Evolutionary conservation across 2,888 invertebrate species (phyloP).

Genomic region (Eilema griseolum): DNA sequence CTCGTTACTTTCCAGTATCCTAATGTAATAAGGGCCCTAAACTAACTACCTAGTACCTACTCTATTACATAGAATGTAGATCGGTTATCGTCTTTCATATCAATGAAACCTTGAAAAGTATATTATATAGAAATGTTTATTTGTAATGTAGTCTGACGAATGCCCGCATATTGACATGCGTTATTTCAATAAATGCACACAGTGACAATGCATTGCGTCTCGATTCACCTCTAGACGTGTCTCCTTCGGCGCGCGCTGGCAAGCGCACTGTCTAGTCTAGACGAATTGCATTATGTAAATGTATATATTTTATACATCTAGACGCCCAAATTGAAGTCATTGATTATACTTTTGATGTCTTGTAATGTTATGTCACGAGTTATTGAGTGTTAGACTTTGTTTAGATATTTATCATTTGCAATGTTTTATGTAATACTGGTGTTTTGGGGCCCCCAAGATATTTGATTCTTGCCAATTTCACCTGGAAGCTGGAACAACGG

Average conservation of each 20-base stretch:
- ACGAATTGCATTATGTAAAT: constrained; percentile 86
- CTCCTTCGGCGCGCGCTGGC: constrained; percentile 64
- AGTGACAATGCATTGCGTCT: constrained; percentile 65
- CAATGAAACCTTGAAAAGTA: neutral
- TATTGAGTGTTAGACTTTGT: neutral
- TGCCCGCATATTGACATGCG: neutral
- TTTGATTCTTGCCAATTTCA: too few species aligned
- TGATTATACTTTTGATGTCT: constrained; percentile 37
- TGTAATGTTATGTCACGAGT: constrained; percentile 5
- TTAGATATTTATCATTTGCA: neutral
- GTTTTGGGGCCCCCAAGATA: too few species aligned
- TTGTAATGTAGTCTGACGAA: neutral
- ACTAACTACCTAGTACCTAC: too few species aligned
- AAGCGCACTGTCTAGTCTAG: constrained; percentile 80
- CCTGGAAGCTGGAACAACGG: too few species aligned
- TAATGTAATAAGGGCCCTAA: too few species aligned
- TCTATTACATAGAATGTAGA: too few species aligned
- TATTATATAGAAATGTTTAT: neutral
- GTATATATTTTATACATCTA: constrained; percentile 73
- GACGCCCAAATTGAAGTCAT: constrained; percentile 66
- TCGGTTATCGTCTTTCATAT: too few species aligned
- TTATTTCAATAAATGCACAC: constrained; percentile 52
- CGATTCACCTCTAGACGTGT: constrained; percentile 78
- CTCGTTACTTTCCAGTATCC: too few species aligned
- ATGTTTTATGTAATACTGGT: neutral